Evolutionary conservation across 1,140 invertebrate genomes (phyloP), one percentile per base, ranked within the genome.

Genomic region (Monomorium pharaonis): DNA sequence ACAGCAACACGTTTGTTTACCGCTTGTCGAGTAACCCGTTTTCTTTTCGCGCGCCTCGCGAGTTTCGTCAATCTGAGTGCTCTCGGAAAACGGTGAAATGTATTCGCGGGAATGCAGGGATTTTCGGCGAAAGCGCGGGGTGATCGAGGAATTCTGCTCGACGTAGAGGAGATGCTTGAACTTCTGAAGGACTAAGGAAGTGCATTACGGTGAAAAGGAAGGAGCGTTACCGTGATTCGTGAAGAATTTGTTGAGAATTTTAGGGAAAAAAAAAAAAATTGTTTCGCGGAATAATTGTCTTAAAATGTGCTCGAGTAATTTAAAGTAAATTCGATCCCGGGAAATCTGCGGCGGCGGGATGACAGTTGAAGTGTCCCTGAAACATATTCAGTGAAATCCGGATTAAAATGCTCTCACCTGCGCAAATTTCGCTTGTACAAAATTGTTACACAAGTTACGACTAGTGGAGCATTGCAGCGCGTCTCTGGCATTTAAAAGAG

Each of bases 361-460:
- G 78, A 58, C 58, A 16, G 49, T 74, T 60, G 67, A 58, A 83
- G 78, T 83, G 78, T 3, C 42, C 18, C 27, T 47, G 69, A 83
- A 83, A 74, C 67, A 16, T 30, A n/a, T 60, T 74, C 51, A 83
- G 65, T 83, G 51, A 83, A 74, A 83, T 74, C 37, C 78, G 78
- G 49, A 81, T 81, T 72, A 72, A 70, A 74, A 42, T 24, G 37
- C n/a, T 30, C 27, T 72, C 78, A 42, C 54, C 24, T 27, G 63
- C 16, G 63, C 30, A 18, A 27, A 14, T 56, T 16, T 74, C 9
- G 27, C 21, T 30, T 4, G 67, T n/a, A 21, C 44, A 33, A 83
- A 58, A 42, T 74, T 44, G 21, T 67, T 47, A 37, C 42, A 14
- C 51, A 30, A 44, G 16, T n/a, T 81, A 56, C 18, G 18, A 56